phyloP scores from a whole-genome alignment of 2,888 invertebrate species.

The Notocelia uddmanniana region DNA sequence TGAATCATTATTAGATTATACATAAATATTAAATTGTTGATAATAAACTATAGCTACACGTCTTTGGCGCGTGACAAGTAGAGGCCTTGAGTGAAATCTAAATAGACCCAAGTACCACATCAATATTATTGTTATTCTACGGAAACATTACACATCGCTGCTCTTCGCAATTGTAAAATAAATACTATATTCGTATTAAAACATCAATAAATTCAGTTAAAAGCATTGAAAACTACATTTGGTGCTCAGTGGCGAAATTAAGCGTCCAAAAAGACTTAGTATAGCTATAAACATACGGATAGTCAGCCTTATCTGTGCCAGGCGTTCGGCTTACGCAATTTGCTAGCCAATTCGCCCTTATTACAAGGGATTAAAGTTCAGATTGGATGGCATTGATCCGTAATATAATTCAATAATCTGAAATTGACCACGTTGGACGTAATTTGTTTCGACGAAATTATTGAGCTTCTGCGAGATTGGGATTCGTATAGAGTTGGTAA shows the following conservation, averaged over 20 bases:
- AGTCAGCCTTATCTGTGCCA: constrained; percentile 15
- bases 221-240: constrained; percentile 3
- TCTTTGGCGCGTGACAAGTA: neutral
- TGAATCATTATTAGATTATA: too few species aligned
- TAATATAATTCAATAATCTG: constrained; percentile 38
- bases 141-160: constrained; percentile 10
- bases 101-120: neutral
- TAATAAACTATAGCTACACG: neutral
- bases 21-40: neutral
- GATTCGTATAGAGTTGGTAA: constrained; percentile 24
- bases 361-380: constrained; percentile 6
- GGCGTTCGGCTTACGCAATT: constrained; percentile 6
- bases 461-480: constrained; percentile 27
- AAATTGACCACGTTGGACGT: constrained; percentile 44
- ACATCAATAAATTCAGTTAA: constrained; percentile 12
- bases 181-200: constrained; percentile 19
- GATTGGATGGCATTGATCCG: neutral
- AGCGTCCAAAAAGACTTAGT: constrained; percentile 8
- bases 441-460: constrained; percentile 44
- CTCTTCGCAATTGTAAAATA: constrained; percentile 5
- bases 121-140: constrained; percentile 14
- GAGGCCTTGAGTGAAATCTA: constrained; percentile 11
- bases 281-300: constrained; percentile 11
- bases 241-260: constrained; percentile 11
- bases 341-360: constrained; percentile 12